A percentile compares a stretch with the other conserved stretches of the same genome.
phyloP scores from a whole-genome alignment of 2,797 vertebrate species.

The Dendrocincla tyrannina region DNA sequence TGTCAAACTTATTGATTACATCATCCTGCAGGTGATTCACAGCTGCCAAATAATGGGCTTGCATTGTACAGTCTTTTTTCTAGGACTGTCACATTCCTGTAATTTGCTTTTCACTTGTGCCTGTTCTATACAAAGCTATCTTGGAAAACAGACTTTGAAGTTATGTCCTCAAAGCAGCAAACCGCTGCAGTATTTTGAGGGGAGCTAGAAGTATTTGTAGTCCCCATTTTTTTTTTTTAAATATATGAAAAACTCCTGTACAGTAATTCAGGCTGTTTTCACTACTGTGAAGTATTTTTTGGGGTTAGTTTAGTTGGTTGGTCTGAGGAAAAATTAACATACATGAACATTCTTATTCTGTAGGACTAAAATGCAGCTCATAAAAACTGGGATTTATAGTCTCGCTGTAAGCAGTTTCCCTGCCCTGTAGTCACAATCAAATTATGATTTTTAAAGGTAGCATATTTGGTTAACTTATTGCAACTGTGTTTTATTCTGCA shows the following conservation, averaged over 20 bases:
- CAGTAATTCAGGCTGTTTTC: not conserved
- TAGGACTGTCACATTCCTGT: not conserved
- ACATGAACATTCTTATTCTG: not conserved
- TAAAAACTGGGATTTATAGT: not conserved
- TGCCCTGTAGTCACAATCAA: not conserved
- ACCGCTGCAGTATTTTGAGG: rapidly evolving
- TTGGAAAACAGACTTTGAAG: not conserved
- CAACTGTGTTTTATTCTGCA: not conserved
- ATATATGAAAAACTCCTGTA: not conserved
- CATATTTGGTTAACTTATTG: not conserved
- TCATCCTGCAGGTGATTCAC: not conserved
- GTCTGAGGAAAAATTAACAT: not conserved
- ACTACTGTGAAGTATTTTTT: not conserved
- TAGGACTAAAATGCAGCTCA: not conserved
- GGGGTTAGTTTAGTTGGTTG: not conserved
- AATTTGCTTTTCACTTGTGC: not conserved
- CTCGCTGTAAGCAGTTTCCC: not conserved
- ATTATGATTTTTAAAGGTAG: not conserved
- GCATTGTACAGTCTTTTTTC: rapidly evolving
- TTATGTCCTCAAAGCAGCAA: not conserved
- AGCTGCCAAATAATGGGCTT: not conserved
- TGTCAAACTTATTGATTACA: not conserved
- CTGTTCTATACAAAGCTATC: not conserved
- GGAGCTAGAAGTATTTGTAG: not conserved
- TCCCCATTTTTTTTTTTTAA: not conserved